Base-by-base conservation (phyloP, 37 sponge, comb jelly and placozoan genomes). In the Halichondria panicea region DNA sequence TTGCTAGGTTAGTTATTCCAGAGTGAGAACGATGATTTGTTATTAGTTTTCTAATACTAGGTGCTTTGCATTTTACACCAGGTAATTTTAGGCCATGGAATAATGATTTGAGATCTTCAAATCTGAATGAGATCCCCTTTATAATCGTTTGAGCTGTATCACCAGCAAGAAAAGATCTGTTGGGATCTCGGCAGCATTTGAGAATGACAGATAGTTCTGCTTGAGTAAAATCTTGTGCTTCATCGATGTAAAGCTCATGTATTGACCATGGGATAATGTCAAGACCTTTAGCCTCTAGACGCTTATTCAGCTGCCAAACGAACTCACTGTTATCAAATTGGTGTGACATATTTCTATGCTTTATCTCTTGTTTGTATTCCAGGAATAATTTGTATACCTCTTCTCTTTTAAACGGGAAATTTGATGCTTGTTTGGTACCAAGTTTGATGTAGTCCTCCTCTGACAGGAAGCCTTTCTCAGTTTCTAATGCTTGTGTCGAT, bases 91-190 rank as follows among this genome's bases (percentile, higher is more conserved):
- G 21, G 21, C 67, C 35, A 40, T 87, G 60, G 42, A 92, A 92
- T 4, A 88, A 43, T 1, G 89, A 75, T 9, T 59, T 52, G 0
- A 92, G 40, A 58, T 92, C 93, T 56, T 74, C 36, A 61, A 92
- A 92, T 22, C 93, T 75, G 56, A 92, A 92, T 22, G 88, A 52
- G 24, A 91, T 87, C 0, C 92, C 92, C 44, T 89, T 50, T 89
- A 91, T 91, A 44, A 91, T 91, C 59, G 84, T 83, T 57, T 91
- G 92, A 6, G 92, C 92, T 35, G 89, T 91, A 38, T 91, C 92
- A 15, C 92, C 92, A 24, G 92, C 87, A 35, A 87, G 63, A 50
- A 91, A 91, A 24, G 87, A 75, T 4, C 72, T 78, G 56, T 87
- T 91, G 24, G 92, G 85, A 58, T 87, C 77, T 9, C 90, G 35